Conservation (phyloP, 1,140 invertebrate species). For the Chlorops oryzae region DNA sequence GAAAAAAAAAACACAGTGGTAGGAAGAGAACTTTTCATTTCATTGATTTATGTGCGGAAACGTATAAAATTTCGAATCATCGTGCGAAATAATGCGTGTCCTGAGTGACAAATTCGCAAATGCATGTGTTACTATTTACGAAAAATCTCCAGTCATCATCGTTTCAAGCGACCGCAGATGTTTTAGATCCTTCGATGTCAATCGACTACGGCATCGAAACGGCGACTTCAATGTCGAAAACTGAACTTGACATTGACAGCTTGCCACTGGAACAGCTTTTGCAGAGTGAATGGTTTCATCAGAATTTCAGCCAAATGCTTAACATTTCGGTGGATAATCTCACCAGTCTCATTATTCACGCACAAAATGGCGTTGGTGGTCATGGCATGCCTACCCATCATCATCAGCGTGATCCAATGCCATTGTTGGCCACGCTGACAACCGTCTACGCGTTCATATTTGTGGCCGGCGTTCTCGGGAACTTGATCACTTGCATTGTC, state of each 20-base stretch:
- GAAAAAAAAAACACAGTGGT: too few relatives aligned
- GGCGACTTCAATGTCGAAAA: neutral
- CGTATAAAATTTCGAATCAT: too few relatives aligned
- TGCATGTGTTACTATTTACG: too few relatives aligned
- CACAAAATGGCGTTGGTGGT: constrained; percentile 26
- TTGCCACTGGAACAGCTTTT: constrained; percentile 17
- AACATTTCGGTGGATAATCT: constrained; percentile 42
- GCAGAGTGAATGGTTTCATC: constrained; percentile 36
- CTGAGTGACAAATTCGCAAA: too few relatives aligned
- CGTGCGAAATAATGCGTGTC: too few relatives aligned
- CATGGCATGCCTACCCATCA: too few relatives aligned
- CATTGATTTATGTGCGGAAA: too few relatives aligned
- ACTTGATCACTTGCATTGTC: constrained; percentile 78
- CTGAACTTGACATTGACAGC: constrained; percentile 2
- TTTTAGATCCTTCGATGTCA: too few relatives aligned
- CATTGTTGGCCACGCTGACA: constrained; percentile 58
- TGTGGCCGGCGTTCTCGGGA: constrained; percentile 74
- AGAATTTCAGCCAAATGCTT: constrained; percentile 42
- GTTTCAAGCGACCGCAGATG: too few relatives aligned
- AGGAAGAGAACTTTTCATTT: too few relatives aligned
- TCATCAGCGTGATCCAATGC: constrained; percentile 16
- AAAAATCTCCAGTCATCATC: too few relatives aligned
- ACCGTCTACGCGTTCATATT: constrained; percentile 72
- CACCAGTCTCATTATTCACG: constrained; percentile 30
- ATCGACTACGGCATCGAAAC: neutral